These are phyloP conservation scores for Dendronephthya gigantea DNA, from an alignment of 64 coral and sea anemone species.

Conservation along the genomic window DNA sequence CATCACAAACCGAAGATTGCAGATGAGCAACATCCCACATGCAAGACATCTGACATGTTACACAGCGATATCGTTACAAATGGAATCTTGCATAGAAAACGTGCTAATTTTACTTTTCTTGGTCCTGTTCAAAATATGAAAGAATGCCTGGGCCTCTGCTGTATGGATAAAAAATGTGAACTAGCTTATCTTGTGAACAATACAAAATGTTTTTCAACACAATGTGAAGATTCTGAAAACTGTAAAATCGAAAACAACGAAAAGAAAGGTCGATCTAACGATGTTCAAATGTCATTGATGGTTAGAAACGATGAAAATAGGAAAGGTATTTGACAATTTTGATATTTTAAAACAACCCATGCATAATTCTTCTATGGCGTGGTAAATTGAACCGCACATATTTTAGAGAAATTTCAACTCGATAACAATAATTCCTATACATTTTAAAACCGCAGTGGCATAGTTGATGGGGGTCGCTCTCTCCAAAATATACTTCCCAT, in stretches of 20 bases:
- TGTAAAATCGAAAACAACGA: not conserved
- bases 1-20: not conserved
- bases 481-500: too few species aligned
- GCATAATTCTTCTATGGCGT: not conserved
- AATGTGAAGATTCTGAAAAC: not conserved
- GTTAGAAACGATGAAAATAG: not conserved
- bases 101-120: not conserved
- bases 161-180: not conserved
- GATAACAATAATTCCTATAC: too few species aligned
- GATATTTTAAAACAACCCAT: not conserved
- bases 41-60: not conserved
- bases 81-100: not conserved
- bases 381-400: too few species aligned
- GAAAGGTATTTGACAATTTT: not conserved
- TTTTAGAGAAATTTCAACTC: too few species aligned
- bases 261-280: not conserved
- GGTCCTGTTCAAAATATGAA: conserved; percentile 4
- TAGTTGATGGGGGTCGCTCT: too few species aligned
- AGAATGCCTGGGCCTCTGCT: conserved; percentile 8
- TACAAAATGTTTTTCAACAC: not conserved
- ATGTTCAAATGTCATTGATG: conserved; percentile 2
- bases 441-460: too few species aligned
- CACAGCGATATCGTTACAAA: conserved; percentile 1
- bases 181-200: conserved; percentile 14
- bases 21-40: conserved; percentile 2